Evolutionary conservation across 1,140 invertebrate genomes (phyloP), one percentile per base, ranked within the genome.

Genomic region (Sarcophaga peregrina): DNA sequence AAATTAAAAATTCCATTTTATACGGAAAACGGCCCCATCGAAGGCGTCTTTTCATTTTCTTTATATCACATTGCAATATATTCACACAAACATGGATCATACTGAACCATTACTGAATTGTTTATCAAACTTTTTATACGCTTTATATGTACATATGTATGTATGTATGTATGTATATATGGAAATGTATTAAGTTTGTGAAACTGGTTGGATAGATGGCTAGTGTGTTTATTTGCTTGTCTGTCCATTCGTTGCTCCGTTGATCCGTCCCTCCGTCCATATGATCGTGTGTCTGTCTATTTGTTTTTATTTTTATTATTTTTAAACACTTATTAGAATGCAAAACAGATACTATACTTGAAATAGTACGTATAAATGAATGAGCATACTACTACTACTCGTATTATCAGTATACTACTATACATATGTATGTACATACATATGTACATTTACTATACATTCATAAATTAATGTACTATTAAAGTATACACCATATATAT

Each of bases 261-360:
- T n/a, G n/a, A n/a, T n/a, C n/a, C n/a, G n/a, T n/a, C n/a, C n/a
- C n/a, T n/a, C 58, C 37, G 52, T 11, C 52, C 10, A 15, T 3
- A 54, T 54, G 52, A 54, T 15, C 15, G 10, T 54, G 10, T 54
- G 52, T 54, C 52, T 54, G 62, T 7, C 62, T 72, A n/a, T 15
- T 46, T 74, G 74, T 46, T 58, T 11, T n/a, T 37, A 37, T 37
- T n/a, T 58, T 15, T 58, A 58, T 58, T 58, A 58, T 58, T 76
- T 76, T 50, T 78, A 50, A 17, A 20, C 75, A 47, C 47, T 78
- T 50, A 78, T 78, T 78, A 52, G 48, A 78, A 78, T 78, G 75
- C 75, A 13, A 78, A 78, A 50, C 75, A 78, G 47, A 78, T 50
- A 78, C 75, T 78, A 78, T 78, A 52, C 47, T 37, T 47, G 75